Base-by-base conservation (phyloP, 2,797 vertebrate genomes). In the Loris lydekkerianus region DNA sequence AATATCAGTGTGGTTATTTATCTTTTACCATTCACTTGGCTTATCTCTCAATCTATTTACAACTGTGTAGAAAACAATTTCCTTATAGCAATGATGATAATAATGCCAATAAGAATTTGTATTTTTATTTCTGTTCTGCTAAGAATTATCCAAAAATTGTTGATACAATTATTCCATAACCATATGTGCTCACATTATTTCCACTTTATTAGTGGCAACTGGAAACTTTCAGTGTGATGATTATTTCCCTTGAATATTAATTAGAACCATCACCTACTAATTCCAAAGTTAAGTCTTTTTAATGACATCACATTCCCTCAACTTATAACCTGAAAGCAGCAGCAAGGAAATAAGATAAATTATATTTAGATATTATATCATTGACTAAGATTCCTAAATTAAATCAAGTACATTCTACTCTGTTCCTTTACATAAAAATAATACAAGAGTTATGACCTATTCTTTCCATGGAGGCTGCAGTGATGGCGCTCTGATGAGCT, bases 311-410 rank as follows among this genome's bases (percentile, higher is more conserved):
- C 3, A 37, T 1, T 58, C 43, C 21, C 46, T 83, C 60, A 72
- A 40, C 21, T 37, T 78, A n/a, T 7, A 87, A 82, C 34, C 70
- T 63, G 65, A 75, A 88, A 85, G 23, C 3, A 46, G 83, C 65
- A 60, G n/a, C 10, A 61, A 76, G 69, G 25, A 96, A 93, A 87
- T 49, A 63, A 94, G 69, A 37, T 20, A 69, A 43, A 31, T 15
- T 61, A 2, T 31, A 27, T 34, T 75, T 53, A 69, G 61, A 93
- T 82, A 31, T 72, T 34, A 31, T 7, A 63, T 13, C 40, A 65
- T 7, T 49, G 43, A 31, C 27, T 43, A n/a, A 86, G 61, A 77
- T 81, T 65, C 31, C 31, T 89, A 67, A 76, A 69, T 49, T 37
- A 20, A 82, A 60, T 53, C 18, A 40, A 73, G 29, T 25, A 21